Evolutionary conservation across 2,888 invertebrate species (phyloP).

Genomic region (Saturnia pavonia): DNA sequence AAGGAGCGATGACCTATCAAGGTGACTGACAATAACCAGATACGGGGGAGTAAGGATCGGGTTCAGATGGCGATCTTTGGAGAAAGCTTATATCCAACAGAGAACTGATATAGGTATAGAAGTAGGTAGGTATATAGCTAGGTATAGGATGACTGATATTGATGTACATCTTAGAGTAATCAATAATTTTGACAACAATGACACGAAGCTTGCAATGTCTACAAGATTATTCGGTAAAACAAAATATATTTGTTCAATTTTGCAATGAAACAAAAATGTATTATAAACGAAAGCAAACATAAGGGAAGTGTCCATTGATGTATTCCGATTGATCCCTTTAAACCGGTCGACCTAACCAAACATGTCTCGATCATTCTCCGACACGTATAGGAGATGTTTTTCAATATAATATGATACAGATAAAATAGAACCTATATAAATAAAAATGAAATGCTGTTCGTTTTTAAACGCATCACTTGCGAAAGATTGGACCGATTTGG

Average conservation of each 20-base stretch:
- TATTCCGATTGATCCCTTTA: constrained; percentile 6
- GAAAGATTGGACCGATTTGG: too few species aligned
- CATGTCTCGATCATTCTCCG: constrained; percentile 6
- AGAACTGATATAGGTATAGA: not conserved
- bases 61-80: not conserved
- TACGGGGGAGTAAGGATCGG: not conserved
- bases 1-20: not conserved
- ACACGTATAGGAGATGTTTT: constrained; percentile 6
- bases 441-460: not conserved
- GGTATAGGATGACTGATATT: too few species aligned
- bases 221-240: too few species aligned
- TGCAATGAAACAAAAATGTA: constrained; percentile 6
- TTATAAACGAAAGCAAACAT: constrained; percentile 11
- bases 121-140: too few species aligned
- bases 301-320: constrained; percentile 10
- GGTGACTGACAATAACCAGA: not conserved
- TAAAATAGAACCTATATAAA: not conserved
- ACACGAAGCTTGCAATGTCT: too few species aligned
- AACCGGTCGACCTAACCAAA: constrained; percentile 10
- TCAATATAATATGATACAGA: constrained; percentile 3
- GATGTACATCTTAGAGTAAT: not conserved
- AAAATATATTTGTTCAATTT: not conserved
- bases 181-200: not conserved
- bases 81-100: not conserved
- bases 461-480: too few species aligned